Evolutionary conservation across 2,888 invertebrate species (phyloP).

Genomic region (Cerastoderma edule): DNA sequence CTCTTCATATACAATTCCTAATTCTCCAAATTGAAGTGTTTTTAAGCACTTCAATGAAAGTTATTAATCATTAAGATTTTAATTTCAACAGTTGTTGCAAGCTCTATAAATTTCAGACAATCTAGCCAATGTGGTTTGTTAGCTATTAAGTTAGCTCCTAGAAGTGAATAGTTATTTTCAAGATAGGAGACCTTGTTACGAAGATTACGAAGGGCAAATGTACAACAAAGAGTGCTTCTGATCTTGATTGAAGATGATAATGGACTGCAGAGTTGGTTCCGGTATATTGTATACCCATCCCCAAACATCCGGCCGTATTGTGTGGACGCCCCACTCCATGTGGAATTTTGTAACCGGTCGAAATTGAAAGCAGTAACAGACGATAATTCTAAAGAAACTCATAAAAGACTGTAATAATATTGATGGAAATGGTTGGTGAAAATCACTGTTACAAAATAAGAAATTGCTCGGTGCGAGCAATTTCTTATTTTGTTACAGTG

Average conservation of each 20-base stretch:
- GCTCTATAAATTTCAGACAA: neutral
- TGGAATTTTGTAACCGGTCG: neutral
- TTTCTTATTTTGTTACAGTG: neutral
- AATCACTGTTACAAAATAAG: neutral
- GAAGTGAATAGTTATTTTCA: neutral
- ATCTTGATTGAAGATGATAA: conserved; percentile 2
- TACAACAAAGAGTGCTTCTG: neutral
- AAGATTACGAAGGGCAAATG: neutral
- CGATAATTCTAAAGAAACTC: neutral
- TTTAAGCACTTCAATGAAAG: neutral
- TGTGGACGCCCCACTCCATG: neutral
- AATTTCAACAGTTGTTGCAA: neutral
- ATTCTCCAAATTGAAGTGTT: no score
- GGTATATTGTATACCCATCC: neutral
- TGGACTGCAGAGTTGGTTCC: neutral
- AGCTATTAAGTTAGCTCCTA: neutral
- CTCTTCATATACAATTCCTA: neutral
- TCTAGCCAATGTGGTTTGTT: neutral
- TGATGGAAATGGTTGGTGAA: neutral
- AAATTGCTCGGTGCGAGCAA: neutral
- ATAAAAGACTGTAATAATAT: neutral
- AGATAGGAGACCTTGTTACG: neutral
- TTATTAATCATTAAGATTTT: neutral
- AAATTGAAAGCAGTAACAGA: neutral
- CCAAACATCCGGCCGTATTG: neutral